phyloP scores from a whole-genome alignment of 2,797 vertebrate species.

The Leptoclinus maculatus region DNA sequence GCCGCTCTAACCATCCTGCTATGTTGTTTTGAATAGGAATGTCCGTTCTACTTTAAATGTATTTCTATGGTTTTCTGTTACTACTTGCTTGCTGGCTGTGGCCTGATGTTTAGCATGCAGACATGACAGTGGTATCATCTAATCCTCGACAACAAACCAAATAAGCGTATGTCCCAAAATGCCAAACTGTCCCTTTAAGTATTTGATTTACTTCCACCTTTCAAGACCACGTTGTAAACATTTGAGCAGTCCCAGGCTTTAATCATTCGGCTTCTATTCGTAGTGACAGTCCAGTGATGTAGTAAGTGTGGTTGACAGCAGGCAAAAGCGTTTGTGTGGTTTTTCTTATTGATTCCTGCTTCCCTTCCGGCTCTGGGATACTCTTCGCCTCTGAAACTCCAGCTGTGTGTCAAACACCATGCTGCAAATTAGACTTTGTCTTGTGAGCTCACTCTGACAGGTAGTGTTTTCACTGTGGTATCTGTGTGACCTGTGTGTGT shows the following conservation, averaged over 20 bases:
- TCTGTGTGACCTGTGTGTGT: slow-evolving; percentile 33
- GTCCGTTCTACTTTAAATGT: background rate
- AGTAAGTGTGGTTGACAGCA: slow-evolving; percentile 63
- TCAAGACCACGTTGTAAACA: slow-evolving; percentile 21
- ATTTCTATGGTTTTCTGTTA: background rate
- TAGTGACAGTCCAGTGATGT: slow-evolving; percentile 55
- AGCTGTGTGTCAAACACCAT: slow-evolving; percentile 59
- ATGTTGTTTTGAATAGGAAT: background rate
- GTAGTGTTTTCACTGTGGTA: slow-evolving; percentile 27
- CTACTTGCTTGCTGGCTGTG: background rate
- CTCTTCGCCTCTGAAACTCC: slow-evolving; percentile 56
- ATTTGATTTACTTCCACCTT: slow-evolving; percentile 21
- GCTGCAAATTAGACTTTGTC: slow-evolving; percentile 67
- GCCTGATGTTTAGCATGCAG: background rate
- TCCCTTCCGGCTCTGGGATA: slow-evolving; percentile 47
- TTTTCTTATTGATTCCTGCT: slow-evolving; percentile 70
- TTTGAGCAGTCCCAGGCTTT: slow-evolving; percentile 14
- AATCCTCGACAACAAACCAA: background rate
- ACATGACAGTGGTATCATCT: background rate
- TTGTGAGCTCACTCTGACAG: slow-evolving; percentile 39
- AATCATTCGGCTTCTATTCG: slow-evolving; percentile 39
- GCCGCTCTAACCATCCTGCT: background rate
- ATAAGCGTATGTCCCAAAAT: background rate
- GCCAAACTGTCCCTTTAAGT: background rate
- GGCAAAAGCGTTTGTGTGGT: slow-evolving; percentile 44